Evolutionary conservation across 2,797 vertebrate genomes (phyloP).

Genomic region (Sternarchorhynchus goeldii): DNA sequence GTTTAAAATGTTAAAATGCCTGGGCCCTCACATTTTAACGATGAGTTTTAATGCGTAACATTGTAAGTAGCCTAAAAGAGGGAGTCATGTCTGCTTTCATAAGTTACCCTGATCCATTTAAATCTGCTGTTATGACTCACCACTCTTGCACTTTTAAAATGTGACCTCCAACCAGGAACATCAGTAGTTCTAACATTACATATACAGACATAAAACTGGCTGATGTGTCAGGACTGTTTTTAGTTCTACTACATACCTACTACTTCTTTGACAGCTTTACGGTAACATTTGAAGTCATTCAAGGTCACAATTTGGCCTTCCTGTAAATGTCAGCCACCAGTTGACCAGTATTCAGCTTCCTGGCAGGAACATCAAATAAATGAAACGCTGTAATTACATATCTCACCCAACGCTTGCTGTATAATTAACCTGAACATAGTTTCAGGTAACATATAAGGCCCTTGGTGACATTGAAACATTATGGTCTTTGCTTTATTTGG

Average conservation of each 20-base stretch:
- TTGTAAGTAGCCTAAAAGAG: neutral
- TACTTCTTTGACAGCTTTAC: slow-evolving; percentile 2
- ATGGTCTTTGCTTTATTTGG: slow-evolving; percentile 5
- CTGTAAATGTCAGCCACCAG: slow-evolving; percentile 24
- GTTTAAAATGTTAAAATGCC: neutral
- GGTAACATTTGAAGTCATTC: neutral
- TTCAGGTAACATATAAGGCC: neutral
- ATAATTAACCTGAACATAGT: slow-evolving; percentile 25
- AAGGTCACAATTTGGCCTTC: slow-evolving; percentile 17
- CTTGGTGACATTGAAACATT: neutral
- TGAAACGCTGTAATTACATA: slow-evolving; percentile 34
- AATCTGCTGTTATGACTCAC: neutral
- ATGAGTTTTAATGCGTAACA: no score
- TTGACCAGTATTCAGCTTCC: slow-evolving; percentile 19
- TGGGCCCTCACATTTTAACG: no score
- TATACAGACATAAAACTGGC: neutral
- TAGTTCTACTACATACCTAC: neutral
- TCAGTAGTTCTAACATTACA: slow-evolving; percentile 2
- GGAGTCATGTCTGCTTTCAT: neutral
- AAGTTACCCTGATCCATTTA: neutral
- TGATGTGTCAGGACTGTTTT: neutral
- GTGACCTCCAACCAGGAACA: no score
- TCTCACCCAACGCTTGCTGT: slow-evolving; percentile 2
- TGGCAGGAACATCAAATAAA: slow-evolving; percentile 16
- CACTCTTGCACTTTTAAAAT: neutral